Base-by-base conservation (phyloP, 2,888 invertebrate genomes). In the Apamea anceps region DNA sequence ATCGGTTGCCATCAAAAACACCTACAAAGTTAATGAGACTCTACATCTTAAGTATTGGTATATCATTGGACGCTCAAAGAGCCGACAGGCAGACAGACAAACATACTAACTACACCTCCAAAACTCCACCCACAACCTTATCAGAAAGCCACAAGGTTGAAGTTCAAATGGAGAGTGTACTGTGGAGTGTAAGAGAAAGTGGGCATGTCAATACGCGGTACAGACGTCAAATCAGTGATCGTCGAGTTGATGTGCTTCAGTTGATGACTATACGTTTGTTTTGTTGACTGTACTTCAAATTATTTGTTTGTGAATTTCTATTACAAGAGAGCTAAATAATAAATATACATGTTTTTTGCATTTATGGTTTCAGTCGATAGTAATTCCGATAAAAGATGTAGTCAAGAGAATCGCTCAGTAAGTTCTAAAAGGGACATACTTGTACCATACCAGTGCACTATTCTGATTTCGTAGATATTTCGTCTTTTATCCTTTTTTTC, bases 21-120 rank as follows among this genome's bases (percentile, higher is more conserved):
- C 87, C 86, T 87, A 90, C 90, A 91, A 87, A 88, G 82, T 87
- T 91, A 91, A 91, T 90, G 90, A 91, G 91, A 86, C 82, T 82
- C 88, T 86, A 89, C 90, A 85, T 85, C 87, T 89, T 89, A 85
- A 90, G 90, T 88, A 89, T 90, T 88, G 85, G 87, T 84, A 85
- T 90, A 90, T 91, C 92, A 90, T 91, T 88, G 87, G 88, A 90
- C 80, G 86, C 73, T 85, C 87, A 89, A 89, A 88, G 89, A 77
- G 84, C 89, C 89, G 89, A 86, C 89, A 85, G 87, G 81, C 82
- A 85, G 81, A 73, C 79, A 80, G 25, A 83, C 85, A 80, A 85
- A 85, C 72, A 62, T 80, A 77, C 12, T 0, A 18, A 60, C 5
- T n/a, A 28, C 68, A 54, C n/a, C 10, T 18, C 0, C 0, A 57